These are phyloP conservation scores for Dipodomys spectabilis DNA, from an alignment of 2,113 vertebrate genomes.

Conservation along the genomic window DNA sequence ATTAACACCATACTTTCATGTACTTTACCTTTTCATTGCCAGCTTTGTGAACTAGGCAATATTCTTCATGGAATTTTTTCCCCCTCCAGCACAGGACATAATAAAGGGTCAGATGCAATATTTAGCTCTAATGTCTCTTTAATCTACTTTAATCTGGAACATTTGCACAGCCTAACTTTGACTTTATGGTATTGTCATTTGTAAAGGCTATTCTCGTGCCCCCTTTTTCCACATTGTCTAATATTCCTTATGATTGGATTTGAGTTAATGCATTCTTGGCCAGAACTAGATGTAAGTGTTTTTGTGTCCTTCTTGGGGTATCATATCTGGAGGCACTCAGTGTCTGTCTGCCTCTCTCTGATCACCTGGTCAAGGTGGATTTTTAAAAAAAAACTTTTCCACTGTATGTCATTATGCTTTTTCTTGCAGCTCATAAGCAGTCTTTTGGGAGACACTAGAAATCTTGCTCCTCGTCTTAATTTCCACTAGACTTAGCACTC, in stretches of 20 bases:
- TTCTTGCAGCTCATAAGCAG: background rate
- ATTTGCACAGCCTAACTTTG: background rate
- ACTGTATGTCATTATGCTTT: background rate
- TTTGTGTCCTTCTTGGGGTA: background rate
- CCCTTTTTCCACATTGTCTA: background rate
- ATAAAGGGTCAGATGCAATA: background rate
- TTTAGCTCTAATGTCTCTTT: background rate
- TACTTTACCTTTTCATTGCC: background rate
- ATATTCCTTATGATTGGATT: conserved; percentile 7
- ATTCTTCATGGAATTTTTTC: background rate
- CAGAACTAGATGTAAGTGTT: background rate
- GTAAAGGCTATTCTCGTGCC: background rate
- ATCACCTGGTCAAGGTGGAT: conserved; percentile 11
- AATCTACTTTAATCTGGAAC: conserved; percentile 12
- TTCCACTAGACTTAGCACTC: background rate
- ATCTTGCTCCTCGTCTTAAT: background rate
- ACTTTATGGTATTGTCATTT: background rate
- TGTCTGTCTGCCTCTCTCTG: background rate
- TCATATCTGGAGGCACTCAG: background rate
- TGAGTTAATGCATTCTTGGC: background rate
- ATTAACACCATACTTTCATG: background rate
- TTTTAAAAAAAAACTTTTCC: background rate
- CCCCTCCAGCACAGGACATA: background rate
- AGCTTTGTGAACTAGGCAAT: background rate
- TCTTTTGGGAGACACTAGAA: background rate